phyloP scores from a whole-genome alignment of 1,140 invertebrate genomes.

The Caenorhabditis remanei region DNA sequence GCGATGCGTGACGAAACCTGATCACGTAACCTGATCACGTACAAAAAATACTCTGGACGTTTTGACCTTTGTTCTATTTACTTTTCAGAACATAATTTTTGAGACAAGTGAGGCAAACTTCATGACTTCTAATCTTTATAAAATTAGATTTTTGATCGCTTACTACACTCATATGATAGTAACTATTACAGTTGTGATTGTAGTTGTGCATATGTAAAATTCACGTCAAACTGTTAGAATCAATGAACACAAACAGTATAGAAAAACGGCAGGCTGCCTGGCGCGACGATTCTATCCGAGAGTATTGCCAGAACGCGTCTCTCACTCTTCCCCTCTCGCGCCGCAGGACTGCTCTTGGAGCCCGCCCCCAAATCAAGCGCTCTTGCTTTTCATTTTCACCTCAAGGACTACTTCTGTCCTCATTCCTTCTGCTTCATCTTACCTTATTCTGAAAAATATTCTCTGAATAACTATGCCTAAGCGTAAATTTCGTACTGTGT shows the following conservation, averaged over 20 bases:
- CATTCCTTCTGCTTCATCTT: no score
- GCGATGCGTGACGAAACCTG: slow-evolving; percentile 20
- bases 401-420: slow-evolving; percentile 18
- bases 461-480: slow-evolving; percentile 16
- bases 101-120: not conserved
- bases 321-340: not conserved
- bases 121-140: not conserved
- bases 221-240: slow-evolving; percentile 32
- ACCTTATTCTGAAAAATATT: slow-evolving; percentile 22
- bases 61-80: slow-evolving; percentile 3
- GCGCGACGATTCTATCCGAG: not conserved
- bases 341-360: slow-evolving; percentile 40
- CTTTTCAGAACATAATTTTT: not conserved
- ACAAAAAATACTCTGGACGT: not conserved
- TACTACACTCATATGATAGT: slow-evolving; percentile 18
- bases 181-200: not conserved
- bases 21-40: not conserved
- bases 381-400: slow-evolving; percentile 35
- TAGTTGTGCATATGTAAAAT: slow-evolving; percentile 38
- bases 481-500: slow-evolving; percentile 25
- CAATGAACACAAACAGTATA: slow-evolving; percentile 45
- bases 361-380: slow-evolving; percentile 51
- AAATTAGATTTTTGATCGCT: not conserved
- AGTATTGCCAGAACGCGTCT: slow-evolving; percentile 26
- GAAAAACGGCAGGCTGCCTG: not conserved